Evolutionary conservation across 2,113 vertebrate species (phyloP).

Genomic region (Poicephalus gulielmi): DNA sequence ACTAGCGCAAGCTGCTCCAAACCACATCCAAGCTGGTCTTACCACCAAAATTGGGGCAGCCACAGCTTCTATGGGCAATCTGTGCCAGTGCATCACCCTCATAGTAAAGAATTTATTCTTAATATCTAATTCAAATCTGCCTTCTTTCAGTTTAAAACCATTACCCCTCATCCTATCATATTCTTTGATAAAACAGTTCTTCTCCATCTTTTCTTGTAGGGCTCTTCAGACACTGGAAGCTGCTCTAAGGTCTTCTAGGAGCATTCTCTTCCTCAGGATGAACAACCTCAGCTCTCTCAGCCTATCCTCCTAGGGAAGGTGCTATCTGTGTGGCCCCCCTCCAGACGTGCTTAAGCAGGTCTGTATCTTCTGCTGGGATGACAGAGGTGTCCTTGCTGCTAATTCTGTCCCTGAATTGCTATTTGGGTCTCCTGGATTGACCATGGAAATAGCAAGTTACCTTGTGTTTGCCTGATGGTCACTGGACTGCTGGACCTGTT

Average conservation of each 20-base stretch:
- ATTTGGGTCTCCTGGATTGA: not conserved
- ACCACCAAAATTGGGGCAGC: not conserved
- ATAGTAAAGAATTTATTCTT: not conserved
- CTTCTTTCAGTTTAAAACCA: not conserved
- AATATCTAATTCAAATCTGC: not conserved
- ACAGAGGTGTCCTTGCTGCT: not conserved
- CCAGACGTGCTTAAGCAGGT: accelerated
- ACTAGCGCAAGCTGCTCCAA: not conserved
- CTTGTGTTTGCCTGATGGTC: not conserved
- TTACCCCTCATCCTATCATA: accelerated
- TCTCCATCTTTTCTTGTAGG: not conserved
- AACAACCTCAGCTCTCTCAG: not conserved
- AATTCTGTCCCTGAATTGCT: not conserved
- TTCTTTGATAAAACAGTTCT: not conserved
- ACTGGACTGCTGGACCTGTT: not conserved
- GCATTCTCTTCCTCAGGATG: not conserved
- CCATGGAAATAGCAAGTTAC: not conserved
- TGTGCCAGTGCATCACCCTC: accelerated
- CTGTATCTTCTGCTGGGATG: not conserved
- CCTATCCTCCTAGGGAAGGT: not conserved
- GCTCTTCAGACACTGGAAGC: not conserved
- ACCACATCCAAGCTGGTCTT: accelerated
- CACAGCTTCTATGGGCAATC: not conserved
- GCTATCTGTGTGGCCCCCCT: not conserved
- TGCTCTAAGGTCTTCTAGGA: not conserved